Base-by-base conservation (phyloP, 2,888 invertebrate species). In the Lobophora halterata region DNA sequence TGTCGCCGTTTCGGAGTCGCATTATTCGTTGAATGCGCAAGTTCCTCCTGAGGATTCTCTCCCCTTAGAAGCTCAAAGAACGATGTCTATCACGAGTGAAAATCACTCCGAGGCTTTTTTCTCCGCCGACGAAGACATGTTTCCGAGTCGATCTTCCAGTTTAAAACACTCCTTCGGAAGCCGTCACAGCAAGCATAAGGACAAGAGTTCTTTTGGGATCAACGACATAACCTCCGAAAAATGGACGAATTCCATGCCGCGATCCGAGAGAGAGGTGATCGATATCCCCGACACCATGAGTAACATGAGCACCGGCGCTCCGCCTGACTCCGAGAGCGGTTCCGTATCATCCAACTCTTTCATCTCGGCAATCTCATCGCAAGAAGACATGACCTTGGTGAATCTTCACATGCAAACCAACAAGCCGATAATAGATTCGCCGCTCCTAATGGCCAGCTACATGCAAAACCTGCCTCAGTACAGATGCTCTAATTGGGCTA, bases 321-420 rank as follows among this genome's bases (percentile, higher is more conserved):
- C 81, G 28, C 82, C 92, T 0, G 94, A 94, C 6, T 94, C 94
- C 0, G 95, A 95, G 62, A 93, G 92, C 13, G 93, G 92, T 19
- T 95, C 95, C 1, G 90, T 95, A 8, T 95, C 95, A 0, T 95
- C 94, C 12, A 95, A 93, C 1, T 95, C 95, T 0, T 95, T 95
- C 58, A 95, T 94, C 56, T 97, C 97, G 0, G 97, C 97, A 2
- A 93, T 96, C 51, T 97, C 96, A 0, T 97, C 96, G 5, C 97
- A 97, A 72, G 97, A 97, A 79, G 97, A 97, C 68, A 92, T 96
- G 77, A 96, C 96, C 0, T 79, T 97, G 34, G 96, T 98, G 0
- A 97, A 98, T 79, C 88, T 98, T 7, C 97, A 97, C 64, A 95
- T 96, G 91, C 98, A 98, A 85, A 93, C 97, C 12, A 96, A 96